Evolutionary conservation across 2,113 vertebrate genomes (phyloP).

Genomic region (Prolemur simus): DNA sequence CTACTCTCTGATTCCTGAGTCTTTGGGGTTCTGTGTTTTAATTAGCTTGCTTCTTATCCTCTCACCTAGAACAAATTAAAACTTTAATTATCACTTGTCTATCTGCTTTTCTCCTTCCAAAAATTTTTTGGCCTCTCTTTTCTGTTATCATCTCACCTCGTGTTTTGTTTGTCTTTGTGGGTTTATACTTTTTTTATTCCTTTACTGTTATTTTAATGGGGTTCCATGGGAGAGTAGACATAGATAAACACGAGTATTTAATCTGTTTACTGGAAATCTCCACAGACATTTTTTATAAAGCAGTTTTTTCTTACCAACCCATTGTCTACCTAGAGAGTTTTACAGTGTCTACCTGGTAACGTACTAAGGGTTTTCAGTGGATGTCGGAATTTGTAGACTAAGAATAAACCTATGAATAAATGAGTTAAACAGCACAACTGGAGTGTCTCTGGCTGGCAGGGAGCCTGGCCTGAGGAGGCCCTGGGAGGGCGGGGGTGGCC

Average conservation of each 20-base stretch:
- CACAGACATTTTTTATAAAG: neutral
- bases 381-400: neutral
- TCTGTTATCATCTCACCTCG: neutral
- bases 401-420: neutral
- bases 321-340: neutral
- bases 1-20: neutral
- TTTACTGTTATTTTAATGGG: neutral
- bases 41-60: conserved; percentile 54
- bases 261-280: neutral
- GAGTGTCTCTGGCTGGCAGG: neutral
- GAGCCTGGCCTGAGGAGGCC: neutral
- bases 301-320: neutral
- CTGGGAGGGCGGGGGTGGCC: neutral
- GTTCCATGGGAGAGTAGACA: neutral
- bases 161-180: conserved; percentile 33
- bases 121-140: conserved; percentile 41
- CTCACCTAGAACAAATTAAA: conserved; percentile 67
- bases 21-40: conserved; percentile 59
- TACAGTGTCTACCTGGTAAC: neutral
- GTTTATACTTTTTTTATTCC: neutral
- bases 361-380: neutral
- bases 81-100: conserved; percentile 69
- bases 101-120: conserved; percentile 43
- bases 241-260: neutral
- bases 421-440: neutral